Conservation (phyloP, 2,113 vertebrate genomes). For the Amia ocellicauda region DNA sequence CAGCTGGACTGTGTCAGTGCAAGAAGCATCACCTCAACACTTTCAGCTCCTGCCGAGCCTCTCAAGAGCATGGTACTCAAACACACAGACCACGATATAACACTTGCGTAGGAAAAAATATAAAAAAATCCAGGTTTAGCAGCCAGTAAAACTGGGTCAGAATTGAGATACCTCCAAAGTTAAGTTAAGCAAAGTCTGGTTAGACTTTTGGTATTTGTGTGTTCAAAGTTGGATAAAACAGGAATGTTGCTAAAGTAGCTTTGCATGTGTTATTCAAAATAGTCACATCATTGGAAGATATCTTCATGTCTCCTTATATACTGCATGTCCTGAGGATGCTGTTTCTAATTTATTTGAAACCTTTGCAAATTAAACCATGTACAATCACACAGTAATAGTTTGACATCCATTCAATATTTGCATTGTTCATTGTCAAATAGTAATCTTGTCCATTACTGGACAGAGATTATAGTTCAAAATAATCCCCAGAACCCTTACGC, state of each 20-base stretch:
- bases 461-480: too few species aligned
- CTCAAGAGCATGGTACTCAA: not conserved
- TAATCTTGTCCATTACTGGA: too few species aligned
- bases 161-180: not conserved
- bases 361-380: too few species aligned
- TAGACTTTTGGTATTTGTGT: not conserved
- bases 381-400: too few species aligned
- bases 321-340: too few species aligned
- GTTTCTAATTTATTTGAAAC: too few species aligned
- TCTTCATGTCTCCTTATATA: too few species aligned
- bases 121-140: not conserved
- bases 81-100: not conserved
- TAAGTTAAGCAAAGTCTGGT: not conserved
- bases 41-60: not conserved
- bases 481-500: too few species aligned
- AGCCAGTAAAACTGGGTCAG: not conserved
- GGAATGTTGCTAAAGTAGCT: not conserved
- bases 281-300: too few species aligned
- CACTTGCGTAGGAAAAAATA: not conserved
- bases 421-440: too few species aligned
- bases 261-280: too few species aligned
- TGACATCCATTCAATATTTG: too few species aligned
- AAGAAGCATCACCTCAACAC: not conserved
- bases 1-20: constrained; percentile 32
- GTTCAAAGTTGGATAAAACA: not conserved